phyloP scores from a whole-genome alignment of 2,888 invertebrate species.

The Baccha elongata region DNA sequence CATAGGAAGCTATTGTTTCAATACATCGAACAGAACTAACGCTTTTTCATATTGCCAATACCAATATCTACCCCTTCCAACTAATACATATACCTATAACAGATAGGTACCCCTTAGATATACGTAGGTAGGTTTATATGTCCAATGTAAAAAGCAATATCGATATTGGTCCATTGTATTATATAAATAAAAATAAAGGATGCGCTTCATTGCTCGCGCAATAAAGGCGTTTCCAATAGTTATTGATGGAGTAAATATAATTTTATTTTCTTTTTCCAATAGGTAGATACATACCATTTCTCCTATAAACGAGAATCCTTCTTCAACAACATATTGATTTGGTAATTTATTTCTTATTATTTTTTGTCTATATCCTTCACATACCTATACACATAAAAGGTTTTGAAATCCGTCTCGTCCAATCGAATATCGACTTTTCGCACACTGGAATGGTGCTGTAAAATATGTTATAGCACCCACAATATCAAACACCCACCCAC shows the following conservation, averaged over 20 bases:
- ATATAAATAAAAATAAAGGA: conserved; percentile 61
- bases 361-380: conserved; percentile 31
- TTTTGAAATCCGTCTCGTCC: conserved; percentile 73
- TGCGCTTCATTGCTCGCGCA: conserved; percentile 73
- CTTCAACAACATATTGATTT: conserved; percentile 69
- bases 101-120: too few relatives aligned
- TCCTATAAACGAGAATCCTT: conserved; percentile 24
- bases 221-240: conserved; percentile 75
- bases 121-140: not conserved
- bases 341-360: conserved; percentile 60
- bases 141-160: conserved; percentile 62
- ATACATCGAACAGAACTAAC: conserved; percentile 7
- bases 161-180: conserved; percentile 72
- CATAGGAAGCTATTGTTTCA: not conserved
- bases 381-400: conserved; percentile 37
- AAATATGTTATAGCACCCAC: conserved; percentile 56
- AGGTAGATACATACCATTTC: not conserved
- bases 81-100: conserved; percentile 1
- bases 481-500: conserved; percentile 52
- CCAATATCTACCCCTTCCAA: conserved; percentile 1
- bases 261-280: conserved; percentile 20
- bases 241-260: conserved; percentile 66
- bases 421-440: conserved; percentile 73
- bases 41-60: conserved; percentile 23
- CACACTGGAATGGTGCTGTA: conserved; percentile 66